Base-by-base conservation (phyloP, 2,797 vertebrate species). In the Helostoma temminkii region DNA sequence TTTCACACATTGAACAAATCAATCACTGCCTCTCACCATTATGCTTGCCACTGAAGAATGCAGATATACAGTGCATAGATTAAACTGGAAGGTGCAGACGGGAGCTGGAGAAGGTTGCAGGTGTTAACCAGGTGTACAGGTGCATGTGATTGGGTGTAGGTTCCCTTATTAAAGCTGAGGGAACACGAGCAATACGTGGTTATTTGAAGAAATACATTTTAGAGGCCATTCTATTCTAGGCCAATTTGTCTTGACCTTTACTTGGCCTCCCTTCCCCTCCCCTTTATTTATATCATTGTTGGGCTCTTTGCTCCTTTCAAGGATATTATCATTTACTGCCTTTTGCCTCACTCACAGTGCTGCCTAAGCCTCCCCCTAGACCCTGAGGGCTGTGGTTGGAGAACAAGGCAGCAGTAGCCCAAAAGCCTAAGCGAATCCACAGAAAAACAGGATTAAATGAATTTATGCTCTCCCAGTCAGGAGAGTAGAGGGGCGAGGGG, bases 391-490 rank as follows among this genome's bases (percentile, higher is more conserved):
- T 86, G 85, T 81, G 88, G 77, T 83, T 80, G 48, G 79, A 83
- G 83, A 90, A 89, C 79, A 86, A 84, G 83, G 87, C 82, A 84
- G 82, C 84, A 75, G 89, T 84, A 83, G 90, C 84, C 90, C 88
- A 87, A 90, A 88, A 91, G 86, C 85, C 88, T 85, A 83, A 92
- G 89, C 85, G 76, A 89, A 93, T 91, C 88, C 82, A 78, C 90
- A 90, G 91, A 92, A 94, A 94, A 94, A 93, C 91, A 90, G 91
- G 93, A 95, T 95, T 94, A 94, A 92, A 92, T 92, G 90, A 94
- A 94, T 94, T 93, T 93, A 94, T 94, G 91, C 88, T 92, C 89
- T 81, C 85, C 85, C 84, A 86, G 88, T 91, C 74, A 81, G 83
- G 76, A 83, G 86, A 87, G 66, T 73, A 66, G 85, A 66, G 58